These are phyloP conservation scores for Papilio gigon DNA, from an alignment of 2,888 invertebrate species.

Conservation along the genomic window DNA sequence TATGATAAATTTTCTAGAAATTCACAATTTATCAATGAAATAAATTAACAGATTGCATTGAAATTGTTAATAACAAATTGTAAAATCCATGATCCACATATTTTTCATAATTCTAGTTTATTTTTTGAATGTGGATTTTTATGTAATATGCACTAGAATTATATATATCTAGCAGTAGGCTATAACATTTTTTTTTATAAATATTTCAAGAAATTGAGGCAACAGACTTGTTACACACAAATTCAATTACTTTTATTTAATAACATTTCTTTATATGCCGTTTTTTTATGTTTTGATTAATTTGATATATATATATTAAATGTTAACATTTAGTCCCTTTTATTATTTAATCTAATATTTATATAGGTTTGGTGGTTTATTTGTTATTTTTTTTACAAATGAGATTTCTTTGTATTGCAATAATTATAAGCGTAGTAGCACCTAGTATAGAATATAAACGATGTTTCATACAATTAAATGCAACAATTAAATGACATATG, in stretches of 20 bases:
- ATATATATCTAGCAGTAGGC: too few species aligned
- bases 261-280: background rate
- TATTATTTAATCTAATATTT: too few species aligned
- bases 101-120: background rate
- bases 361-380: too few species aligned
- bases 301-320: too few species aligned
- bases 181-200: too few species aligned
- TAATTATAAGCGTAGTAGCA: constrained; percentile 22
- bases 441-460: constrained; percentile 16
- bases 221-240: constrained; percentile 9
- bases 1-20: background rate
- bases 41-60: background rate
- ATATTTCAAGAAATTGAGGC: constrained; percentile 6
- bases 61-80: too few species aligned
- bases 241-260: constrained; percentile 1
- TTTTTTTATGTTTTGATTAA: background rate
- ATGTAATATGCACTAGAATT: background rate
- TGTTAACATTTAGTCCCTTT: too few species aligned
- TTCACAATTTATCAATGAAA: background rate
- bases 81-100: background rate
- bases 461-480: constrained; percentile 21
- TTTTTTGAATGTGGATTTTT: background rate
- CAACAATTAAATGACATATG: constrained; percentile 11
- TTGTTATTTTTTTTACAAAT: background rate
- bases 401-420: constrained; percentile 12